Conservation (phyloP, 2,113 vertebrate genomes). For the Columba livia region DNA sequence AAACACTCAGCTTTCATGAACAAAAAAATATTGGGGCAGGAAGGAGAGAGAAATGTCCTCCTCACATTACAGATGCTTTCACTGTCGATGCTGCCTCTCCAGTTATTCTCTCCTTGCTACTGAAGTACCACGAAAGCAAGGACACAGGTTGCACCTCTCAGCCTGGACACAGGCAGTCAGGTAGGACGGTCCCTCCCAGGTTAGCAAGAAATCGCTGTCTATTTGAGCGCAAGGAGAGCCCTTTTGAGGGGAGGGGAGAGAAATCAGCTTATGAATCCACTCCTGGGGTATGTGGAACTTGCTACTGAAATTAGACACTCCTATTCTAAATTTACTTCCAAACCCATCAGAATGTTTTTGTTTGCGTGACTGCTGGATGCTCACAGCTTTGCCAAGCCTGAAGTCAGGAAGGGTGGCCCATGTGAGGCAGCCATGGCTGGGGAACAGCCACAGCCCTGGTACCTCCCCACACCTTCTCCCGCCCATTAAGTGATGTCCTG, state of each 20-base stretch:
- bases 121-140: neutral
- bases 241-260: neutral
- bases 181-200: neutral
- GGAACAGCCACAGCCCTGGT: neutral
- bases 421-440: neutral
- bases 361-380: neutral
- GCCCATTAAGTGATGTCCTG: neutral
- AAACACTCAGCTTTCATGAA: neutral
- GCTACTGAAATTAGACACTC: neutral
- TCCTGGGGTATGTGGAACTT: neutral
- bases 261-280: neutral
- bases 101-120: neutral
- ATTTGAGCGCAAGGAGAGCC: neutral
- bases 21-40: neutral
- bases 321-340: neutral
- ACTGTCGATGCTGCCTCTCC: neutral
- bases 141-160: neutral
- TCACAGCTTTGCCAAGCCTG: neutral
- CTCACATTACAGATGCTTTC: neutral
- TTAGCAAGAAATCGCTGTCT: neutral
- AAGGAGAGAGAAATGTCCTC: neutral
- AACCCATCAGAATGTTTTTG: neutral
- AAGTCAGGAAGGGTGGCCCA: neutral
- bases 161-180: neutral
- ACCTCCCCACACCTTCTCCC: neutral